phyloP scores from a whole-genome alignment of 2,888 invertebrate species.

The Perizoma flavofasciatum region DNA sequence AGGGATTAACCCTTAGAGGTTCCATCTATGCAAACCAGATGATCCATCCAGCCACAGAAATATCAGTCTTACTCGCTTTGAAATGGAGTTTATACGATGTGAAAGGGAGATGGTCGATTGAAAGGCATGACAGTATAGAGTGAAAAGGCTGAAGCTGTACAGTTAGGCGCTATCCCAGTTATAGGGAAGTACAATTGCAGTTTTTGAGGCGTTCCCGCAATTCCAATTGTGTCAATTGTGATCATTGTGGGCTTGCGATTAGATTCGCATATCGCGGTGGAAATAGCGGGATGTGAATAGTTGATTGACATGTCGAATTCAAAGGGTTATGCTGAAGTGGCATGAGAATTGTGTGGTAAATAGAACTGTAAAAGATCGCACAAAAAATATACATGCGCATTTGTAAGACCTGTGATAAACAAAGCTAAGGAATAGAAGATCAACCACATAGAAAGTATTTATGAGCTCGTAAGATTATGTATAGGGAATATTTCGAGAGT shows the following conservation, averaged over 20 bases:
- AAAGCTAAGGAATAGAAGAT: neutral
- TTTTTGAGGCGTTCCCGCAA: constrained; percentile 59
- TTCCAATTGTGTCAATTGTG: constrained; percentile 65
- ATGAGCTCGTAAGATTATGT: no score
- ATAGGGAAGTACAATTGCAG: constrained; percentile 43
- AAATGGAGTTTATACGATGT: constrained; percentile 10
- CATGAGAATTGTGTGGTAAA: constrained; percentile 20
- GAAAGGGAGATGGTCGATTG: constrained; percentile 15
- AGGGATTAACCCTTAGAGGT: constrained; percentile 38
- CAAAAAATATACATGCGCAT: neutral
- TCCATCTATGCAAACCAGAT: constrained; percentile 20
- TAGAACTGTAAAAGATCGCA: constrained; percentile 5
- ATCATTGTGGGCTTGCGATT: constrained; percentile 55
- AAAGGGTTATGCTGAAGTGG: constrained; percentile 28
- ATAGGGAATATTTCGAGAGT: no score
- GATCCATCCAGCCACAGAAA: constrained; percentile 2
- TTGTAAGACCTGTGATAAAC: neutral
- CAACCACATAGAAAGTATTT: no score
- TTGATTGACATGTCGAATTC: constrained; percentile 32
- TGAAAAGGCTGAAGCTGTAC: constrained; percentile 37
- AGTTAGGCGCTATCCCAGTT: constrained; percentile 35
- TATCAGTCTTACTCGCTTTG: constrained; percentile 12
- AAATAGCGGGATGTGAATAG: constrained; percentile 36
- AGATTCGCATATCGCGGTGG: constrained; percentile 50
- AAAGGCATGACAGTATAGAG: constrained; percentile 35